Conservation (phyloP, 2,113 vertebrate species). For the Vulpes vulpes region DNA sequence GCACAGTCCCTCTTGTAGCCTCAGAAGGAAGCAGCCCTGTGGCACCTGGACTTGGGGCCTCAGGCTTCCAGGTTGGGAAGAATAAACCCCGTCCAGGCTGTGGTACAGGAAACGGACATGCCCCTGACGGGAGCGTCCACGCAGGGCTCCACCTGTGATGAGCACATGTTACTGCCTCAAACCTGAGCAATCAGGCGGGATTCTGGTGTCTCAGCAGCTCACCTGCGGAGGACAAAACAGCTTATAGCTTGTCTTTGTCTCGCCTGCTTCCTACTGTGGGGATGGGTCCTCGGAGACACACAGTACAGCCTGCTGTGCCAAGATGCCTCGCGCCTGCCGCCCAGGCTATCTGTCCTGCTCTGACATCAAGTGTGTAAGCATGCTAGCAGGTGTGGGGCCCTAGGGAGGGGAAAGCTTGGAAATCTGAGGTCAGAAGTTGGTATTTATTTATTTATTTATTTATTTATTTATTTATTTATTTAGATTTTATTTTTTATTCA, state of each 20-base stretch:
- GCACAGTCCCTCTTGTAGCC: neutral
- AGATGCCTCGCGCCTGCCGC: fast-evolving
- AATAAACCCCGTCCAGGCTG: neutral
- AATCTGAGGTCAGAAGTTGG: conserved; percentile 68
- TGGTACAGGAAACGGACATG: too few species aligned
- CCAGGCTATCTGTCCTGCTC: too few species aligned
- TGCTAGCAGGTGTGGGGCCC: fast-evolving
- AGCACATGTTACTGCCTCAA: neutral
- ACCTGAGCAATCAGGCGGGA: neutral
- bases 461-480: too few species aligned
- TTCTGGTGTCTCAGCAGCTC: neutral
- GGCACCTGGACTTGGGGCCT: neutral
- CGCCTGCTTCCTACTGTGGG: neutral
- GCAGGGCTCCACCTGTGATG: neutral
- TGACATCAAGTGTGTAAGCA: neutral
- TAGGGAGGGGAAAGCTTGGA: neutral
- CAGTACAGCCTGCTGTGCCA: neutral
- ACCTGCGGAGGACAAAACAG: neutral
- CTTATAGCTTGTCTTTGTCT: neutral
- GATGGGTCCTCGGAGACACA: neutral
- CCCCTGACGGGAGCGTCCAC: neutral
- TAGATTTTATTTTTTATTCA: too few species aligned
- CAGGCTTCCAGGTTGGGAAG: neutral
- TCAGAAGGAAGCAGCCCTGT: too few species aligned
- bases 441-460: too few species aligned